Percentiles rank a stretch among this genome's conserved stretches.
phyloP scores from a whole-genome alignment of 2,888 invertebrate genomes.

The Drosophila algonquin region DNA sequence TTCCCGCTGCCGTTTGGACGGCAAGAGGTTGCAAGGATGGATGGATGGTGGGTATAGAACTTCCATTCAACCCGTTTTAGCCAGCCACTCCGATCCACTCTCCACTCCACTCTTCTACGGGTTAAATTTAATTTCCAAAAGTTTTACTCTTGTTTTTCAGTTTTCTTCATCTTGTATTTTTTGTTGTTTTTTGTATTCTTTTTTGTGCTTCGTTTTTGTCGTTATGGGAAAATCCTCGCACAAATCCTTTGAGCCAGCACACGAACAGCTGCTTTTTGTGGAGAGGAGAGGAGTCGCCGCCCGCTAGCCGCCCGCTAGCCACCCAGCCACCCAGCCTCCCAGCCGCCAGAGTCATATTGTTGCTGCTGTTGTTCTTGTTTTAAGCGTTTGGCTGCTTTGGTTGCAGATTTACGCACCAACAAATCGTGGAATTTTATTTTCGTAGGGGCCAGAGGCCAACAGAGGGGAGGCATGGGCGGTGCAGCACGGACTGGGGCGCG shows the following conservation, averaged over 20 bases:
- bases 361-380: slow-evolving; percentile 51
- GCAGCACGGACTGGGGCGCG: slow-evolving; percentile 27
- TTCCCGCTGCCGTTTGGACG: not conserved
- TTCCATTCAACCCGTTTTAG: slow-evolving; percentile 43
- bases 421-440: slow-evolving; percentile 75
- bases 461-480: not conserved
- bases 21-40: slow-evolving; percentile 10
- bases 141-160: slow-evolving; percentile 58
- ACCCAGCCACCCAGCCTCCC: not conserved
- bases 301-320: slow-evolving; percentile 1
- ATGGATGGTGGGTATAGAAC: slow-evolving; percentile 30
- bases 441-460: too few relatives aligned
- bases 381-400: slow-evolving; percentile 69
- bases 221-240: slow-evolving; percentile 76
- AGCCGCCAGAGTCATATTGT: slow-evolving; percentile 22
- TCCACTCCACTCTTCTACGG: slow-evolving; percentile 41
- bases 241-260: slow-evolving; percentile 78
- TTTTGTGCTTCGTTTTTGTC: slow-evolving; percentile 68
- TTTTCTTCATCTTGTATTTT: slow-evolving; percentile 62
- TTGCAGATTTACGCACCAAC: slow-evolving; percentile 78
- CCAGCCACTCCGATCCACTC: slow-evolving; percentile 37
- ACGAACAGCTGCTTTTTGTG: slow-evolving; percentile 74
- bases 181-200: slow-evolving; percentile 30
- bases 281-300: not conserved
- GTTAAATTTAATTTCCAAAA: slow-evolving; percentile 76